These are phyloP conservation scores for Polydesmus complanatus DNA, from an alignment of 2,888 invertebrate genomes.

Conservation along the genomic window DNA sequence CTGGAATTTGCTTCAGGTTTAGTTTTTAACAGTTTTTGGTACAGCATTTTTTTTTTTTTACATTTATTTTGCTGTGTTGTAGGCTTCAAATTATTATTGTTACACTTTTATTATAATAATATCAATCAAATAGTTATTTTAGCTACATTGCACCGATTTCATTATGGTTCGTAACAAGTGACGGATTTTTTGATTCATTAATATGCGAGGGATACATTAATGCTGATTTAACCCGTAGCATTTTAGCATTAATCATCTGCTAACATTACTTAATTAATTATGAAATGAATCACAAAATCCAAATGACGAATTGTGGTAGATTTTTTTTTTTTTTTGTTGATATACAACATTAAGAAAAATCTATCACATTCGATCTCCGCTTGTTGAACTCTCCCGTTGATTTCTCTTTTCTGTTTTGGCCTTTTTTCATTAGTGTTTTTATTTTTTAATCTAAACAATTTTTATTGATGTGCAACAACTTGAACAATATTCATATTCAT, in stretches of 20 bases:
- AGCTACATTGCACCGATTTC: background rate
- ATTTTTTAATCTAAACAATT: background rate
- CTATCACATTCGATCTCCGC: background rate
- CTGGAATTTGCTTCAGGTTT: background rate
- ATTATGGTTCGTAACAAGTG: background rate
- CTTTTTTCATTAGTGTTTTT: background rate
- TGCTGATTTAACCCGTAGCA: background rate
- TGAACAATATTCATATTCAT: background rate
- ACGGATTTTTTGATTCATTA: background rate
- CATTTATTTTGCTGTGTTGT: background rate
- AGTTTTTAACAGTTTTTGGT: background rate
- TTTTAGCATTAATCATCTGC: background rate
- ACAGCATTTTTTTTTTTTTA: background rate
- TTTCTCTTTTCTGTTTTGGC: background rate
- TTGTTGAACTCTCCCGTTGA: background rate
- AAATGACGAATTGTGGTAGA: background rate
- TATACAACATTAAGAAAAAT: background rate
- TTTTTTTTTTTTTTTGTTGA: background rate
- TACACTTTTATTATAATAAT: background rate
- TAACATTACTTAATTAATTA: no score
- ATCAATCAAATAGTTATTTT: background rate
- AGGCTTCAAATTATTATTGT: background rate
- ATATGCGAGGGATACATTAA: no score
- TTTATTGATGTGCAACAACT: background rate
- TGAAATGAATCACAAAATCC: background rate